Base-by-base conservation (phyloP, 2,888 invertebrate species). In the Lypha dubia region DNA sequence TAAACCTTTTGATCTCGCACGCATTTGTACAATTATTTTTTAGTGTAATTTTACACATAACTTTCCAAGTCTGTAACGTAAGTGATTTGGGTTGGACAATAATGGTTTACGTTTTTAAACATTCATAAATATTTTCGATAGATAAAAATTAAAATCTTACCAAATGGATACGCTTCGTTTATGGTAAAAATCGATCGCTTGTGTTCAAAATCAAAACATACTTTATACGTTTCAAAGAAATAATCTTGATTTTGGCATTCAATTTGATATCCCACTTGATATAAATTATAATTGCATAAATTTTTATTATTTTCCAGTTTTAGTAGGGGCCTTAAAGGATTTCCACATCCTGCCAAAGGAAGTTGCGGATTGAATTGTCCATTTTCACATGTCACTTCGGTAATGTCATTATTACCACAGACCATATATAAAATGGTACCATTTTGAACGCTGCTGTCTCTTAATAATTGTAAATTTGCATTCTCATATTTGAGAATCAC, bases 101-200 rank as follows among this genome's bases (percentile, higher is more conserved):
- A n/a, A n/a, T n/a, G n/a, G n/a, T n/a, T n/a, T n/a, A n/a, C n/a
- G n/a, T n/a, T n/a, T 28, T 28, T 28, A 28, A 28, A 5, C 11
- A 46, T 38, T 7, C 3, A 32, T 32, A 7, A 8, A 58, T 15
- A n/a, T n/a, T n/a, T n/a, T n/a, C n/a, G n/a, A n/a, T n/a, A n/a
- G n/a, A n/a, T n/a, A n/a, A n/a, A n/a, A n/a, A n/a, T n/a, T n/a
- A n/a, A 20, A 44, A 38, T 67, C 44, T 38, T 67, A 86, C 83
- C 68, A 53, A 71, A 81, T 32, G 80, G 83, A 79, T 84, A 71
- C 0, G 86, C 86, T 9, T 79, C 74, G 22, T 75, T 83, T 35
- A 81, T 74, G 2, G 83, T 81, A 38, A 84, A 86, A 9, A 76
- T 41, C 0, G 84, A 44, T 6, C 79, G 28, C 46, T 79, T 79